Evolutionary conservation across 2,113 vertebrate species (phyloP).

Genomic region (Grammatotria lemairii): DNA sequence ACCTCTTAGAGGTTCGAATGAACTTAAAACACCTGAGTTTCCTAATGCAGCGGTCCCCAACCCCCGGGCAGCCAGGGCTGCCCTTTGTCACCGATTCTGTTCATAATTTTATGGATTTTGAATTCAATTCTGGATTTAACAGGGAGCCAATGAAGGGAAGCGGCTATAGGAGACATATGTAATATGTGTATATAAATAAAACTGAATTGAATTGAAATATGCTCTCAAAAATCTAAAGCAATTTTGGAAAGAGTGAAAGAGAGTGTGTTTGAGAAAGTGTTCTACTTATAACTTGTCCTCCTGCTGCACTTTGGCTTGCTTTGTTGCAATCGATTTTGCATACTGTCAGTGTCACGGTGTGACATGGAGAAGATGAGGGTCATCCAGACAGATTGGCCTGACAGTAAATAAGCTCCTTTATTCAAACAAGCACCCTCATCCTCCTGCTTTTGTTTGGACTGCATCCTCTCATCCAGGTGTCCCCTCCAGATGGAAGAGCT

Average conservation of each 20-base stretch:
- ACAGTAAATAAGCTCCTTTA: not conserved
- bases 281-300: not conserved
- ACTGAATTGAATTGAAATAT: not conserved
- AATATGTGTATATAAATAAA: not conserved
- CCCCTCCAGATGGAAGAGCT: slow-evolving; percentile 8
- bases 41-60: too few species aligned
- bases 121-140: not conserved
- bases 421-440: not conserved
- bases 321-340: not conserved
- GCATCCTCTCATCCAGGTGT: not conserved
- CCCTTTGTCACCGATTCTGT: too few species aligned
- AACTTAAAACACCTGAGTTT: too few species aligned
- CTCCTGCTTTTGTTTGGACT: not conserved
- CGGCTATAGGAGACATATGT: not conserved
- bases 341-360: not conserved
- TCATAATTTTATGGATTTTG: not conserved
- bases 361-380: not conserved
- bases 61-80: too few species aligned
- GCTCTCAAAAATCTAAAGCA: not conserved
- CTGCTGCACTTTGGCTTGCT: not conserved
- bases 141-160: not conserved
- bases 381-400: slow-evolving; percentile 5
- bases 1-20: too few species aligned
- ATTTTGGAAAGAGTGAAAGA: not conserved
- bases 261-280: not conserved